Base-by-base conservation (phyloP, 2,113 vertebrate species). In the Octodon degus region DNA sequence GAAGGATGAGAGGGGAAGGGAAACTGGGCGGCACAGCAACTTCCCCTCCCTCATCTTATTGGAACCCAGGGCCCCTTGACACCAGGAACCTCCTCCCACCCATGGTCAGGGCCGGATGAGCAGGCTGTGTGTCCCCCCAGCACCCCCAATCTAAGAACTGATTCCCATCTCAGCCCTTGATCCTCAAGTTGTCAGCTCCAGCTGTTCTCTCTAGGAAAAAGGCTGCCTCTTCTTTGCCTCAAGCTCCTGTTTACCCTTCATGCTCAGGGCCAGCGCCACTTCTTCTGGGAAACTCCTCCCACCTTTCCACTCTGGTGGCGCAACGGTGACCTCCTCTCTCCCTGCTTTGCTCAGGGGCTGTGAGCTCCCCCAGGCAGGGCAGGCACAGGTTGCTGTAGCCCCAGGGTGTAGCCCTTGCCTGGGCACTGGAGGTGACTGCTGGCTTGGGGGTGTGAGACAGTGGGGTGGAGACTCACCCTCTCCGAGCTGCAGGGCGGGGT, bases 401-500 rank as follows among this genome's bases (percentile, higher is more conserved):
- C 87, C 53, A 30, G 47, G 27, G 32, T 43, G 82, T 74, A 27
- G 40, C 16, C 0, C 5, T 70, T n/a, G 2, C 53, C 89, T 72
- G 72, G 53, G 16, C 40, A 20, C 17, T n/a, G 40, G 34, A 79
- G 65, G 79, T 50, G 9, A 24, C 65, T 34, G 25, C 1, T 20
- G 62, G 22, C 27, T 62, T 5, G 24, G 43, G 67, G 47, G 27
- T 37, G 2, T 5, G 79, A 22, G 86, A 5, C 0, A 12, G 68
- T 0, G 0, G 82, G 24, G 25, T 2, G 43, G 89, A 50, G 72
- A 96, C 77, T 87, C 98, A 99, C 99, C 99, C 98, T 99, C 99
- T 92, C 99, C 99, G 10, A 99, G 98, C 95, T 99, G 99, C 96
- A 99, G 98, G 8, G 99, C 98, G 0, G 99, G 99, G 91, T 99